Base-by-base conservation (phyloP, 1,140 invertebrate species). In the Cydia amplana region DNA sequence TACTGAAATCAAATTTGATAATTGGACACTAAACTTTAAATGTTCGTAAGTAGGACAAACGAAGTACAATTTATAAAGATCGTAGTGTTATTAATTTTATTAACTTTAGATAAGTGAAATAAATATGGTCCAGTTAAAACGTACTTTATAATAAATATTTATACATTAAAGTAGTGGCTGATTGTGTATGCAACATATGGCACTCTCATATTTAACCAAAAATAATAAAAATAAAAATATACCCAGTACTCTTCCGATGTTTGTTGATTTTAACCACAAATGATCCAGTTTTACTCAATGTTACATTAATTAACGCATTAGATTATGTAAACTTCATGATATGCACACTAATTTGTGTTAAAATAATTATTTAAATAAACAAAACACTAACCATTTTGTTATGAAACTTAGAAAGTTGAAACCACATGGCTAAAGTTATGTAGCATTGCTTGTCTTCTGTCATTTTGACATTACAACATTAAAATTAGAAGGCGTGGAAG, bases 341-440 rank as follows among this genome's bases (percentile, higher is more conserved):
- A 51, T 5, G 46, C 2, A 51, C 46, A 16, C 46, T n/a, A 51
- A 51, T 51, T n/a, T n/a, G 5, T 51, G 16, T n/a, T 51, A 51
- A 51, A 18, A 7, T 5, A 7, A 51, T 51, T 18, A 6, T 23
- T 60, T 60, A 60, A 23, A 23, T 60, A 60, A 60, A 60, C 55
- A 60, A 60, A 60, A 60, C 65, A 36, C 32, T n/a, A 36, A 70
- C 28, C 32, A 36, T 60, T 36, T 70, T 70, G 65, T 70, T 70
- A 36, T 43, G 28, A 23, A 60, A 60, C 55, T 60, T 60, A 60
- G 28, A 70, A 70, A 70, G 65, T 70, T 18, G 32, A 70, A 36
- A 70, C 32, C 65, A 70, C 65, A 70, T 70, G 65, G 65, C 23
- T 40, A 40, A 70, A n/a, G 18, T 36, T 18, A 36, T 36, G 65